Base-by-base conservation (phyloP, 2,797 vertebrate species). In the Toxotes lorentzi region DNA sequence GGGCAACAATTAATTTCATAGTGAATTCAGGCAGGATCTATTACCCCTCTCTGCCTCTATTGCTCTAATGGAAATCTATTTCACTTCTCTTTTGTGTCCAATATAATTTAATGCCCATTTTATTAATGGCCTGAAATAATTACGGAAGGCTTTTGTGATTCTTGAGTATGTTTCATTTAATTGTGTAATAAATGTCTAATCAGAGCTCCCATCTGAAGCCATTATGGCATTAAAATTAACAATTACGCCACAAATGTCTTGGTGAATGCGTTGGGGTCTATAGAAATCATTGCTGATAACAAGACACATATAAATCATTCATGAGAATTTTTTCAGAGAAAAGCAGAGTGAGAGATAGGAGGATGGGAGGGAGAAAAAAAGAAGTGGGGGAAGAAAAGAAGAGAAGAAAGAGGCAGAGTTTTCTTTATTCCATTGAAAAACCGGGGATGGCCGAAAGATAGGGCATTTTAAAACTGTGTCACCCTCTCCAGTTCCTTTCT, bases 71-170 rank as follows among this genome's bases (percentile, higher is more conserved):
- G 98, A 99, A 99, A 99, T 99, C 98, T 99, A 99, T 99, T 99
- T 99, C 97, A 97, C 97, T 98, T 97, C 97, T 97, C 98, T 97
- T 98, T 99, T 99, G 98, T 99, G 97, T 99, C 97, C 97, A 97
- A 99, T 98, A 99, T 99, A 99, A 99, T 99, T 99, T 99, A 99
- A 99, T 99, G 98, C 97, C 98, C 97, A 98, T 99, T 99, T 99
- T 99, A 99, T 99, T 99, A 99, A 99, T 99, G 98, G 98, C 97
- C 97, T 99, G 98, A 99, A 99, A 99, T 99, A 99, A 99, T 99
- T 99, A 99, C 95, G 97, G 97, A 96, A 97, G 94, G 95, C 98
- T 97, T 98, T 99, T 99, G 98, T 99, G 97, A 98, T 98, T 98
- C 97, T 99, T 97, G 98, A 99, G 98, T 99, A 99, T 99, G 98